Conservation (phyloP, 2,113 vertebrate species). For the Nycticryphes semicollaris region DNA sequence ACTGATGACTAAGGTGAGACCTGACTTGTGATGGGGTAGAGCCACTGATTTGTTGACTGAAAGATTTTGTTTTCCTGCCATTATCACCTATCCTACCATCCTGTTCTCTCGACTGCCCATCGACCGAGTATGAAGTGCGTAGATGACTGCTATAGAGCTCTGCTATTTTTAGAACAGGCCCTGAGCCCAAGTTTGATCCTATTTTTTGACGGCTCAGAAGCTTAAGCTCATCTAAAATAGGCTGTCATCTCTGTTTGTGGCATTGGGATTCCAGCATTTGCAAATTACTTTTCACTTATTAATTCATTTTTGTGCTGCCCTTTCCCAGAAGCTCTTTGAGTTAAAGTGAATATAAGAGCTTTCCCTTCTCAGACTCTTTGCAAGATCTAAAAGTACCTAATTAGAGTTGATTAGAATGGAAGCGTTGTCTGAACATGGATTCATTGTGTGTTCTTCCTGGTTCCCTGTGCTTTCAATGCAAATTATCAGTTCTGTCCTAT, state of each 20-base stretch:
- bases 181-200: neutral
- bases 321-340: neutral
- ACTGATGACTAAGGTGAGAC: neutral
- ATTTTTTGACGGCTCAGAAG: neutral
- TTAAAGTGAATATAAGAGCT: neutral
- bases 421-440: neutral
- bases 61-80: neutral
- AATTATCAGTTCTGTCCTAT: neutral
- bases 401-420: neutral
- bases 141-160: neutral
- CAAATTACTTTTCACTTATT: neutral
- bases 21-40: neutral
- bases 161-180: constrained; percentile 29
- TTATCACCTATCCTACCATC: neutral
- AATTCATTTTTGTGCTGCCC: neutral
- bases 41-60: neutral
- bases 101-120: neutral
- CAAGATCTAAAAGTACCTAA: neutral
- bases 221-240: neutral
- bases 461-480: neutral
- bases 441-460: neutral
- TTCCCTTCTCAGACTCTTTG: neutral
- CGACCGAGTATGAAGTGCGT: neutral
- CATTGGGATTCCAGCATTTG: neutral
- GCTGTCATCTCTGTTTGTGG: neutral